Evolutionary conservation across 2,797 vertebrate species (phyloP).

Genomic region (Bradypus variegatus): DNA sequence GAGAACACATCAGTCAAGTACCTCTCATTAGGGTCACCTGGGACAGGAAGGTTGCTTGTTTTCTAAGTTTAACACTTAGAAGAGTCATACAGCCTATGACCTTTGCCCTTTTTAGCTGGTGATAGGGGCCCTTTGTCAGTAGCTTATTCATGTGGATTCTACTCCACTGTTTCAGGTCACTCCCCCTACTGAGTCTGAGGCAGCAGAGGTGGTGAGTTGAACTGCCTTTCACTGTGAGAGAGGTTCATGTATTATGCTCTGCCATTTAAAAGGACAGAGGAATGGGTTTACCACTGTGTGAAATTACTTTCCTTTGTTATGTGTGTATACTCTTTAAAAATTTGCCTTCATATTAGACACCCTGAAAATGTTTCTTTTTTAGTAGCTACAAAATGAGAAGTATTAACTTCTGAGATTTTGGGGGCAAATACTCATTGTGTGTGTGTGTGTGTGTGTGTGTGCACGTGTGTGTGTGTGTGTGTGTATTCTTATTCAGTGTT

Average conservation of each 20-base stretch:
- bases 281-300: background rate
- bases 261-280: conserved; percentile 34
- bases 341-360: background rate
- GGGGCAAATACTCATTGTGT: background rate
- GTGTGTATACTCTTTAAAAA: background rate
- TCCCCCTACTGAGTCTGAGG: conserved; percentile 20
- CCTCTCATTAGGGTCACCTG: conserved; percentile 47
- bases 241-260: conserved; percentile 42
- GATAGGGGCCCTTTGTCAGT: conserved; percentile 50
- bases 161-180: conserved; percentile 17
- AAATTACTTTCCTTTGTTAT: conserved; percentile 38
- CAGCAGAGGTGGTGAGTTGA: conserved; percentile 16
- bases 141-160: conserved; percentile 41
- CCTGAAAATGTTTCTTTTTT: background rate
- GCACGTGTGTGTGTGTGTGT: too few relatives aligned
- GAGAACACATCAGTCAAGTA: background rate
- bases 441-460: accelerated
- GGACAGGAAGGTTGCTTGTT: conserved; percentile 44
- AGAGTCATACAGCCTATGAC: conserved; percentile 33
- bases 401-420: conserved; percentile 54
- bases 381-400: conserved; percentile 45
- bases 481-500: background rate
- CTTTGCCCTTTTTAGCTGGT: conserved; percentile 8
- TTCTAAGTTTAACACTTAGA: conserved; percentile 50
- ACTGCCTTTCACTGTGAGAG: conserved; percentile 16